Evolutionary conservation across 2,888 invertebrate species (phyloP), one percentile per base, ranked within the genome.

Genomic region (Notocelia uddmanniana): DNA sequence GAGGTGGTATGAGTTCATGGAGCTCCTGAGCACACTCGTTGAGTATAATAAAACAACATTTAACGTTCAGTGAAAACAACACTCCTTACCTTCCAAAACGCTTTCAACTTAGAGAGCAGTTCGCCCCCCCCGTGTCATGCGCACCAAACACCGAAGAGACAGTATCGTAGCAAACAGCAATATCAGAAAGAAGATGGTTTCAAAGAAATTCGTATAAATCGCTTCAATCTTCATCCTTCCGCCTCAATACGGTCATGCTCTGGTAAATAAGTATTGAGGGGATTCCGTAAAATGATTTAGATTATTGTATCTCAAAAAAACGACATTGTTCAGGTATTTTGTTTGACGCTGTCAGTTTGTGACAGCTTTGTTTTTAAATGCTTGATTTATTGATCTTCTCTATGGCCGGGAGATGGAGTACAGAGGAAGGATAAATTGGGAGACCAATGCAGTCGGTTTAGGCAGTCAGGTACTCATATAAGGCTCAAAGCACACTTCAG

Each of bases 161-260:
- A 86, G 73, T 68, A 76, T 81, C 0, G 83, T 80, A 10, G 85
- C 87, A 15, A 13, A 58, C 37, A 87, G 87, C 11, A 87, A 50
- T 2, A 87, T 82, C 3, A 88, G 37, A 26, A 55, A 45, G 9
- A 55, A 23, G 6, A 66, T 8, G 41, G 66, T 41, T n/a, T 66
- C 41, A 8, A 66, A 26, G 23, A 66, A 26, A 55, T 21, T 55
- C n/a, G 5, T 11, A 1, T 18, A 34, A 6, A 18, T 45, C n/a
- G 8, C 1, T 19, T 0, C 37, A 19, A 13, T 2, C 0, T 21
- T 37, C 58, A 58, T 58, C 5, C 0, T 3, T 58, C 58, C 57
- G 18, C 19, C 1, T 57, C 11, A 21, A 34, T 6, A 37, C 58
- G 13, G 19, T 13, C 31, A 57, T 57, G 10, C 11, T 57, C 26